Conservation (phyloP, 2,888 invertebrate species). For the Hipparchia sbordonii region DNA sequence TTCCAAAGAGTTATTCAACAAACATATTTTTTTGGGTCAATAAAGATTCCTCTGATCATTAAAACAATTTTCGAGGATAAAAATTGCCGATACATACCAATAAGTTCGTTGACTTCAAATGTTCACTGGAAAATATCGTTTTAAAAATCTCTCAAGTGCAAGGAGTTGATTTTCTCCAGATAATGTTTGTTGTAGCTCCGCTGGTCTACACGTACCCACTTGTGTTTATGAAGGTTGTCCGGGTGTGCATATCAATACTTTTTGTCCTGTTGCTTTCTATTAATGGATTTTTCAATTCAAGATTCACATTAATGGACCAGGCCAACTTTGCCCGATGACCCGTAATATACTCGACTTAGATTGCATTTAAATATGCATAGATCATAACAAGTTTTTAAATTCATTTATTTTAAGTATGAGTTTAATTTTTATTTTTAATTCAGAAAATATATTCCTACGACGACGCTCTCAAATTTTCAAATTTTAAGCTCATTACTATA, state of each 20-base stretch:
- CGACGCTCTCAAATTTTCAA: too few species aligned
- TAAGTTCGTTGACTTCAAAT: slow-evolving; percentile 33
- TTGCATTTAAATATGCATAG: too few species aligned
- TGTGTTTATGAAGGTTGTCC: not conserved
- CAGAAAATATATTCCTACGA: too few species aligned
- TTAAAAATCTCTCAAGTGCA: slow-evolving; percentile 26
- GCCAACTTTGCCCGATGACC: too few species aligned
- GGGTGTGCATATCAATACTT: not conserved
- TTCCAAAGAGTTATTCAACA: slow-evolving; percentile 5
- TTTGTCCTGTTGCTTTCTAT: not conserved
- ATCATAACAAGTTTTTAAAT: too few species aligned
- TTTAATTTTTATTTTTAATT: too few species aligned
- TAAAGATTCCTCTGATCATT: slow-evolving; percentile 2
- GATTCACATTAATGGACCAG: too few species aligned
- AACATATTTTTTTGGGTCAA: slow-evolving; percentile 19
- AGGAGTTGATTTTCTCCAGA: slow-evolving; percentile 31
- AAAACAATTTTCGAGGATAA: slow-evolving; percentile 19
- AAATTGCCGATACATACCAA: slow-evolving; percentile 30
- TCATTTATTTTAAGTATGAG: too few species aligned
- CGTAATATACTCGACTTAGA: too few species aligned
- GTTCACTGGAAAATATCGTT: slow-evolving; percentile 22
- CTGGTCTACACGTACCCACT: not conserved
- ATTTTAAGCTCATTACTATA: too few species aligned
- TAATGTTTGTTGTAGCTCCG: slow-evolving; percentile 30
- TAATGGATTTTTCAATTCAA: too few species aligned